Evolutionary conservation across 2,888 invertebrate genomes (phyloP).

Genomic region (Philereme vetulata): DNA sequence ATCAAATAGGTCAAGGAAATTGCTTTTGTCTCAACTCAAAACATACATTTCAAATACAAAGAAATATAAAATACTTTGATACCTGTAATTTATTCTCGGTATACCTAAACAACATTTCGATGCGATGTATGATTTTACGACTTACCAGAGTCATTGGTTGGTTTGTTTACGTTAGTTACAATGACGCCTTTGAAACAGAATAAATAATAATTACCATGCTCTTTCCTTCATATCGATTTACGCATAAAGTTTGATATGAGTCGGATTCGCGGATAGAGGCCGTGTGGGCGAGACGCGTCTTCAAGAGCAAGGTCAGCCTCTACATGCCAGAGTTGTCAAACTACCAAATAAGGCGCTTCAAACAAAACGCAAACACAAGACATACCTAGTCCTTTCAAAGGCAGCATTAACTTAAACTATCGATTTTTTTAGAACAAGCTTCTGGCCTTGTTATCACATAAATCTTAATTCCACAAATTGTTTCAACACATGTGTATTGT

Average conservation of each 20-base stretch:
- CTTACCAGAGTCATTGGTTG: neutral
- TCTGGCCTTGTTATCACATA: neutral
- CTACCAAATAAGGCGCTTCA: constrained; percentile 23
- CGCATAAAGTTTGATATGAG: constrained; percentile 27
- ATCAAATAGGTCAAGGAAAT: constrained; percentile 15
- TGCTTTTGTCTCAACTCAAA: neutral
- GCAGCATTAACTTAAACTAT: neutral
- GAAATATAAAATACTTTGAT: neutral
- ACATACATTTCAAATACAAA: neutral
- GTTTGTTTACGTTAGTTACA: constrained; percentile 16
- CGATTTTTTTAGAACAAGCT: neutral
- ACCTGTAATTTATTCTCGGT: neutral
- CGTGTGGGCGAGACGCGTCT: constrained; percentile 72
- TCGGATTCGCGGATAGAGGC: constrained; percentile 50
- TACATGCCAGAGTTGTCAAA: constrained; percentile 15
- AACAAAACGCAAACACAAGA: constrained; percentile 7
- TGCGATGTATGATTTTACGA: neutral
- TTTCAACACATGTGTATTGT: constrained; percentile 1
- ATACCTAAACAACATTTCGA: neutral
- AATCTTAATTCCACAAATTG: neutral
- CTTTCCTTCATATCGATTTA: constrained; percentile 21
- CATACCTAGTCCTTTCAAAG: constrained; percentile 3
- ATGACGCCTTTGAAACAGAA: constrained; percentile 14
- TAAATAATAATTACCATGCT: constrained; percentile 10
- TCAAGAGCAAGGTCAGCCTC: constrained; percentile 70